These are phyloP conservation scores for Oreochromis grahami DNA, from an alignment of 2,797 vertebrate genomes.

Conservation along the genomic window DNA sequence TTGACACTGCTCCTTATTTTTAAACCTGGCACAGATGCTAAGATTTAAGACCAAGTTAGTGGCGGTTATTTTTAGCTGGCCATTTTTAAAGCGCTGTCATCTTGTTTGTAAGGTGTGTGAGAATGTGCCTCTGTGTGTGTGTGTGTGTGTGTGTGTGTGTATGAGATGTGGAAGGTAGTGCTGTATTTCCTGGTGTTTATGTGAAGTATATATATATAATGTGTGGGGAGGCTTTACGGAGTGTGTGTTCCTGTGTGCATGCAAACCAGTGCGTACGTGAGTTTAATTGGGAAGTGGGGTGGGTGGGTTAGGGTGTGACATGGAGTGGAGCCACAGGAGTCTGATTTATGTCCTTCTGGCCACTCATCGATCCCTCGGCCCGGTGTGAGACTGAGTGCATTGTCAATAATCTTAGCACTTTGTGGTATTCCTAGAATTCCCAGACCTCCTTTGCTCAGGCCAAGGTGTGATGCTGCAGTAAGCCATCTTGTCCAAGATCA, in stretches of 20 bases:
- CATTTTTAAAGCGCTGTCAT: constrained; percentile 77
- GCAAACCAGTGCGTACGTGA: background rate
- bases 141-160: background rate
- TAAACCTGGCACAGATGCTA: constrained; percentile 79
- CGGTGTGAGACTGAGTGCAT: constrained; percentile 70
- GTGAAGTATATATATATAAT: background rate
- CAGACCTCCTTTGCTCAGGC: constrained; percentile 40
- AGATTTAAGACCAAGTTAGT: constrained; percentile 85
- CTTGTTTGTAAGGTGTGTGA: constrained; percentile 58
- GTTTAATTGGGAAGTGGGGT: constrained; percentile 54
- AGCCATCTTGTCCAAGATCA: constrained; percentile 61
- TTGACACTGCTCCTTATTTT: constrained; percentile 82
- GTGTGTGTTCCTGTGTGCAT: constrained; percentile 2
- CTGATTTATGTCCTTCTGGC: constrained; percentile 73
- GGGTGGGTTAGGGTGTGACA: constrained; percentile 59
- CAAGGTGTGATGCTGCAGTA: constrained; percentile 60
- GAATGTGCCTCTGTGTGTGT: background rate
- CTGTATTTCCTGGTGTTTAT: constrained; percentile 20
- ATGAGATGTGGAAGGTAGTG: constrained; percentile 8
- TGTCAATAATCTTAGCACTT: constrained; percentile 75
- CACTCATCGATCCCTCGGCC: constrained; percentile 60
- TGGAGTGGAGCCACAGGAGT: constrained; percentile 56
- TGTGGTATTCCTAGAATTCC: constrained; percentile 75
- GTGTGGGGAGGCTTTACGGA: constrained; percentile 1
- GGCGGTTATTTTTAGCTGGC: constrained; percentile 85